Evolutionary conservation across 2,113 vertebrate species (phyloP).

Genomic region (Plecturocebus donacophilus): DNA sequence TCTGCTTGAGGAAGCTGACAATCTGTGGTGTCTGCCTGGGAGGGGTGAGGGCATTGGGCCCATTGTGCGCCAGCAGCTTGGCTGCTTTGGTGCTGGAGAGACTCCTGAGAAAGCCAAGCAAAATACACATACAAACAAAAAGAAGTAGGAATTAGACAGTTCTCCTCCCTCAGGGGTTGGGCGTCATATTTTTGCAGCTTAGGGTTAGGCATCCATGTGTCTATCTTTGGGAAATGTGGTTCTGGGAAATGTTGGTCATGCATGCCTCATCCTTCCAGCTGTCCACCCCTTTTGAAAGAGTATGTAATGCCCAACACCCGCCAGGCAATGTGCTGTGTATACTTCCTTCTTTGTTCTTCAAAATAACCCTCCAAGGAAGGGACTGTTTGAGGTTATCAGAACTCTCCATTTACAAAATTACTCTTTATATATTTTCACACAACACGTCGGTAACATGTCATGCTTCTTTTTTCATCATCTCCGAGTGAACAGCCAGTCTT

Average conservation of each 20-base stretch:
- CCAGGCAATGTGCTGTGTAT: no score
- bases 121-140: background rate
- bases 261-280: no score
- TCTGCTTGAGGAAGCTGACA: constrained; percentile 88
- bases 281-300: no score
- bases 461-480: background rate
- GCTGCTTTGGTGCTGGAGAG: constrained; percentile 83
- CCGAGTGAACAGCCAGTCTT: background rate
- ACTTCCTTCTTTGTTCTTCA: no score
- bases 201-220: no score
- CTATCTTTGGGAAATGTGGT: no score
- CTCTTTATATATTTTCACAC: background rate
- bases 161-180: no score
- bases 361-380: no score
- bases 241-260: no score
- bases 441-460: background rate
- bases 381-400: background rate
- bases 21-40: constrained; percentile 87
- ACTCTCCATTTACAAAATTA: background rate
- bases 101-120: constrained; percentile 79
- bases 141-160: no score
- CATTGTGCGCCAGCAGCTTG: constrained; percentile 84
- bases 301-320: no score
- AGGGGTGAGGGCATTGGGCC: constrained; percentile 86
- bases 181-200: no score